Base-by-base conservation (phyloP, 2,888 invertebrate species). In the Blera fallax region DNA sequence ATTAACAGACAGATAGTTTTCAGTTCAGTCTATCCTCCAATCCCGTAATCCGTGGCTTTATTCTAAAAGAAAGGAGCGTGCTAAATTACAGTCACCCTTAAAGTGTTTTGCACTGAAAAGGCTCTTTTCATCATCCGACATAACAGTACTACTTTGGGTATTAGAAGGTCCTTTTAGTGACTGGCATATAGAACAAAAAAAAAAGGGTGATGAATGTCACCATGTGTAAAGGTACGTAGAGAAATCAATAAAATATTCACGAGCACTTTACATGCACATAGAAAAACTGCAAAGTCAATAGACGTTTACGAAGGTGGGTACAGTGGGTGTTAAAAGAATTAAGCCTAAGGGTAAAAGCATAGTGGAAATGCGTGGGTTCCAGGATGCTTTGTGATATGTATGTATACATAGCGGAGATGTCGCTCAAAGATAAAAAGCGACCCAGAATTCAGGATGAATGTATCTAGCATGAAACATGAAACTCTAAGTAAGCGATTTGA, bases 211-310 rank as follows among this genome's bases (percentile, higher is more conserved):
- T 10, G 1, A 29, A 18, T 43, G 29, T 10, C 10, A 11, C 21
- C 10, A 18, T 18, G 16, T 5, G 10, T 16, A 18, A 27, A 29
- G 54, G 4, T 11, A 29, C 32, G 6, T 21, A 29, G 45, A 43
- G 16, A 45, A 70, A 70, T 58, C 70, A 29, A 70, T 70, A 70
- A 70, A 70, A 45, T 58, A 70, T 58, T 58, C 58, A 70, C 45
- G 56, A 58, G 40, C 32, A 14, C 6, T 45, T 56, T 43, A 27
- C 40, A 60, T 40, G n/a, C 60, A 14, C 40, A 45, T 5, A 70
- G 24, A 16, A 48, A 21, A 43, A 70, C 58, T 70, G 56, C 45
- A 34, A 58, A 58, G 56, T 58, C 70, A 58, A 48, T 24, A 56
- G 18, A 45, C 43, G 32, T 7, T 10, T 37, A 0, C 32, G 45